Evolutionary conservation across 2,888 invertebrate species (phyloP).

Genomic region (Erebia aethiops): DNA sequence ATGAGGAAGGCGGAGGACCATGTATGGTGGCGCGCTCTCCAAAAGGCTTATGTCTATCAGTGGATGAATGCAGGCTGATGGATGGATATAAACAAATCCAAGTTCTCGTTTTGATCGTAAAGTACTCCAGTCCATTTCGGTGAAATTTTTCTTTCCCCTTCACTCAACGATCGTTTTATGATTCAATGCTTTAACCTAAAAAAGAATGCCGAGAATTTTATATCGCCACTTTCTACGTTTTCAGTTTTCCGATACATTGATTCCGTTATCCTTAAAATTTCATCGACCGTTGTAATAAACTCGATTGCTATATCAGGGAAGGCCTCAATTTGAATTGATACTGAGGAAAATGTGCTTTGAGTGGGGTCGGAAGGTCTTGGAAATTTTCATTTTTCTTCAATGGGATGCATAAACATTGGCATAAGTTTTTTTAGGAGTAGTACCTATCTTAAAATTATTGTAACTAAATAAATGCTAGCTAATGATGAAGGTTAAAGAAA

Average conservation of each 20-base stretch:
- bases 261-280: constrained; percentile 37
- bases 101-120: background rate
- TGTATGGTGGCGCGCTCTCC: too few species aligned
- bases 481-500: too few species aligned
- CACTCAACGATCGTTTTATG: constrained; percentile 19
- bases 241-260: constrained; percentile 41
- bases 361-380: constrained; percentile 18
- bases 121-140: background rate
- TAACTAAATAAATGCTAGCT: too few species aligned
- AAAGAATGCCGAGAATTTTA: constrained; percentile 24
- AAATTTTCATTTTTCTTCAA: constrained; percentile 2
- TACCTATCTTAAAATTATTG: too few species aligned
- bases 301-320: constrained; percentile 29
- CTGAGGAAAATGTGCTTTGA: constrained; percentile 15
- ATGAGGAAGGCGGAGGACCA: too few species aligned
- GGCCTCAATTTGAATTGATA: constrained; percentile 28
- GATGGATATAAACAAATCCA: background rate
- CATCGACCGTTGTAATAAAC: constrained; percentile 34
- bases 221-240: constrained; percentile 36
- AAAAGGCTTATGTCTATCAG: too few species aligned
- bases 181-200: constrained; percentile 26
- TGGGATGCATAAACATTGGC: background rate
- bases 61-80: too few species aligned
- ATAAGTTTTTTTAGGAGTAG: background rate
- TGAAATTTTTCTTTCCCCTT: constrained; percentile 9